Percentiles rank a stretch among this genome's conserved stretches.
Conservation (phyloP, 2,113 vertebrate genomes). For the Leptocoma aspasia region DNA sequence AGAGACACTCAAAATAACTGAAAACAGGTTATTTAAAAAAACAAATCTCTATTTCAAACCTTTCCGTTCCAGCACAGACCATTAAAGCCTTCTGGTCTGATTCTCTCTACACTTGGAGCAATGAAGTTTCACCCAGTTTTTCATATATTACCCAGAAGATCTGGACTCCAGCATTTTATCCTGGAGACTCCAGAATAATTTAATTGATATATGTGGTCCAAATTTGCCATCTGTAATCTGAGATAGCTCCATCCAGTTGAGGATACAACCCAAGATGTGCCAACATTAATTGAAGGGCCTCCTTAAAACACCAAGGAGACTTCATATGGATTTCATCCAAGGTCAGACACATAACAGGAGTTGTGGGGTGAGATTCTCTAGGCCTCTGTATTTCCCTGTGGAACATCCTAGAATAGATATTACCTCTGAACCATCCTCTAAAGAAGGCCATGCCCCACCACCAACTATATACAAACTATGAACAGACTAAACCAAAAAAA, state of each 20-base stretch:
- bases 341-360: neutral
- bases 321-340: neutral
- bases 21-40: neutral
- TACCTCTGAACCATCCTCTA: neutral
- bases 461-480: neutral
- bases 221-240: neutral
- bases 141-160: neutral
- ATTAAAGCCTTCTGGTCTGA: neutral
- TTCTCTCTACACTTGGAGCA: neutral
- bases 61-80: neutral
- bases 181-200: neutral
- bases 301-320: neutral
- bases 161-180: neutral
- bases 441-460: neutral
- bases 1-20: neutral
- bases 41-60: neutral
- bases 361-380: neutral
- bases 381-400: neutral
- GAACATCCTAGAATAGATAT: neutral
- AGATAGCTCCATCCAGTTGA: neutral
- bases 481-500: neutral
- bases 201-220: neutral
- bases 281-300: neutral
- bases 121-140: neutral
- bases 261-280: neutral